Evolutionary conservation across 2,113 vertebrate genomes (phyloP).

Genomic region (Bubalus kerabau): DNA sequence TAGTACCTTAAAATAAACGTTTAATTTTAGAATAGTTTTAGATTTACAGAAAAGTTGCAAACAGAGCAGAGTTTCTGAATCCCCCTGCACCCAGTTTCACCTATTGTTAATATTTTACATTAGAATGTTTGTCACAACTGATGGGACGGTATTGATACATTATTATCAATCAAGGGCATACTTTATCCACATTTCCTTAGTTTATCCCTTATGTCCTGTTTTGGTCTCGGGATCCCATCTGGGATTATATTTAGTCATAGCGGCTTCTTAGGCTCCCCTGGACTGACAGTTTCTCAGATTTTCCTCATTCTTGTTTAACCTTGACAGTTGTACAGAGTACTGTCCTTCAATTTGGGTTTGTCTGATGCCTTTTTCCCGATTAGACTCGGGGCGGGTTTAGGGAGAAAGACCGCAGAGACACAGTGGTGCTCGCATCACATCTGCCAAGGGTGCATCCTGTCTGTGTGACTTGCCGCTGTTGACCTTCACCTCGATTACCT

Average conservation of each 20-base stretch:
- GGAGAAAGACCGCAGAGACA: neutral
- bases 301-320: neutral
- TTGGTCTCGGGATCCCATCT: neutral
- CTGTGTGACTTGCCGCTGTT: fast-evolving
- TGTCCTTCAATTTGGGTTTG: neutral
- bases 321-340: neutral
- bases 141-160: fast-evolving
- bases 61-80: fast-evolving
- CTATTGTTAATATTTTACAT: fast-evolving
- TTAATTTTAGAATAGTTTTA: neutral
- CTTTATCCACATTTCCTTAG: neutral
- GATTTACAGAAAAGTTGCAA: neutral
- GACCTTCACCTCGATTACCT: fast-evolving
- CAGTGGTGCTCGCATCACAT: fast-evolving
- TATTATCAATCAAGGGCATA: neutral
- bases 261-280: neutral
- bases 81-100: too few relatives aligned
- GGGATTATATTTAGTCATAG: too few relatives aligned
- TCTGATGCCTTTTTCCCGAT: neutral
- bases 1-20: neutral
- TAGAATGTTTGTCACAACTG: neutral
- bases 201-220: neutral
- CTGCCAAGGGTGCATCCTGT: fast-evolving
- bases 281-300: neutral
- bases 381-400: neutral